phyloP scores from a whole-genome alignment of 2,113 vertebrate genomes.

The Pogona vitticeps region DNA sequence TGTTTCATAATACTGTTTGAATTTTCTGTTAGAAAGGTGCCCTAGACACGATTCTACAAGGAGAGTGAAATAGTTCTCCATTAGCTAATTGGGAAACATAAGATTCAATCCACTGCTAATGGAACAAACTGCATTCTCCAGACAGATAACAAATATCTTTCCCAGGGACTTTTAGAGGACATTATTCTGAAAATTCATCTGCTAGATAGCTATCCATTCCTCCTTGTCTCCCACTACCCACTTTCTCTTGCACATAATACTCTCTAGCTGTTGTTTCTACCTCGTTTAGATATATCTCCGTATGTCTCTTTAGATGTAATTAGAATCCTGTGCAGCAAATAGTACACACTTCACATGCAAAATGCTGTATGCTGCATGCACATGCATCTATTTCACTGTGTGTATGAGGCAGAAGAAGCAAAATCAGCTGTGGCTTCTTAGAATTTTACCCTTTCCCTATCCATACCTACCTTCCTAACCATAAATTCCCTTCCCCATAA shows the following conservation, averaged over 20 bases:
- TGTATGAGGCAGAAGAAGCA: neutral
- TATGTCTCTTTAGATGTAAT: neutral
- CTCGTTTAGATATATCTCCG: neutral
- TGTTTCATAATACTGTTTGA: neutral
- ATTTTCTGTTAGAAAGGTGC: neutral
- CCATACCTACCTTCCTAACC: neutral
- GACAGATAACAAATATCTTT: conserved; percentile 26
- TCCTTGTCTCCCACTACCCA: neutral
- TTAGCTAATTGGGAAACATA: conserved; percentile 42
- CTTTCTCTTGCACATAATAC: neutral
- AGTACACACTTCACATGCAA: neutral
- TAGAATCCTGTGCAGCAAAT: neutral
- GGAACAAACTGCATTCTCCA: conserved; percentile 29
- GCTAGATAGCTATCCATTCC: neutral
- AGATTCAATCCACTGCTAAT: conserved; percentile 25
- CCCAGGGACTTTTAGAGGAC: conserved; percentile 20
- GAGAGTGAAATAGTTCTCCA: conserved; percentile 10
- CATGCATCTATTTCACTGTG: neutral
- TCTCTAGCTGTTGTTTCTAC: neutral
- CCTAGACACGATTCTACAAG: neutral
- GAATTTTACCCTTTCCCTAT: no score
- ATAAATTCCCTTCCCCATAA: no score
- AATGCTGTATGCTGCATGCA: neutral
- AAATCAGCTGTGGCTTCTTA: neutral
- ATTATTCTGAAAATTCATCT: conserved; percentile 6